Conservation (phyloP, 2,888 invertebrate species). For the Calephelis perditalis region DNA sequence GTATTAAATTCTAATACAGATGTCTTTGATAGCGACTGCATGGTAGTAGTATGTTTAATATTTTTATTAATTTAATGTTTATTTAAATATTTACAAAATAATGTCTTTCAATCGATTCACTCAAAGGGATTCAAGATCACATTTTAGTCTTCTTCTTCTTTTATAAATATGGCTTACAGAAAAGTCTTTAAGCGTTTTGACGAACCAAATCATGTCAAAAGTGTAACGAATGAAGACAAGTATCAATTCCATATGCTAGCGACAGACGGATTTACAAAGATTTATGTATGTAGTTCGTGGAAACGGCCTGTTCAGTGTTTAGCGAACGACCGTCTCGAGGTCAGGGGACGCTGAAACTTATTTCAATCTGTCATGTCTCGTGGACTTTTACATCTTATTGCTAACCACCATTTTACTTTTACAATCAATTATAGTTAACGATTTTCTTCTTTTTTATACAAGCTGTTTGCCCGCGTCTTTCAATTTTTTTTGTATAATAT, state of each 20-base stretch:
- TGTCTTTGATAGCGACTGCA: constrained; percentile 27
- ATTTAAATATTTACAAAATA: no score
- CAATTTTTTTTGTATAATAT: no score
- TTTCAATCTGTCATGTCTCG: constrained; percentile 19
- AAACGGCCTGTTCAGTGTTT: constrained; percentile 36
- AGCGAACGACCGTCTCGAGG: constrained; percentile 46
- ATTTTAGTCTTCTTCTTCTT: no score
- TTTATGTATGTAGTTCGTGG: constrained; percentile 50
- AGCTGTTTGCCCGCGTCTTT: no score
- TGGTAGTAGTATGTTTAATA: constrained; percentile 16
- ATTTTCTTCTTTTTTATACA: background rate
- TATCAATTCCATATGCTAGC: constrained; percentile 29
- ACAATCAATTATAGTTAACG: constrained; percentile 13
- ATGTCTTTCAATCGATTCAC: no score
- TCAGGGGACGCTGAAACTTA: constrained; percentile 24
- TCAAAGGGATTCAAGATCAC: no score
- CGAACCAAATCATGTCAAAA: constrained; percentile 2
- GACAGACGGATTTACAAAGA: constrained; percentile 50
- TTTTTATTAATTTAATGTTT: no score
- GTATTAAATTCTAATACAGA: constrained; percentile 31
- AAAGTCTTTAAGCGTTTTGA: no score
- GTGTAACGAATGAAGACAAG: constrained; percentile 13
- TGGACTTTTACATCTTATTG: constrained; percentile 18
- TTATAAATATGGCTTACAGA: no score
- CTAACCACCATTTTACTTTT: constrained; percentile 14